phyloP scores from a whole-genome alignment of 1,140 invertebrate species.

The Physella acuta region DNA sequence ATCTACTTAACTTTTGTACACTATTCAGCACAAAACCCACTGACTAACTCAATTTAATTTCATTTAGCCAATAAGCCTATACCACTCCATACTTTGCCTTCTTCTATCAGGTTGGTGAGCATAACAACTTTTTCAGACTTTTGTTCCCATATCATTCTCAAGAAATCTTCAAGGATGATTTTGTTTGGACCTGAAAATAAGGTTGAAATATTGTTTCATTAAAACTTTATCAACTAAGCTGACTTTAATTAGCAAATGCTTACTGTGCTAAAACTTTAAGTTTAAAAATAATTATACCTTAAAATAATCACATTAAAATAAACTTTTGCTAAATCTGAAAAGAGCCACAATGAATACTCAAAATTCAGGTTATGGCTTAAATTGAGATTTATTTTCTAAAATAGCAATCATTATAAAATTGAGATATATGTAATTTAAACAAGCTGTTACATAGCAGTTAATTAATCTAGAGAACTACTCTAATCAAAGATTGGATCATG shows the following conservation, averaged over 20 bases:
- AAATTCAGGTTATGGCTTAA: not conserved
- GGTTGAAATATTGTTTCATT: too few species aligned
- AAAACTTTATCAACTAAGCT: too few species aligned
- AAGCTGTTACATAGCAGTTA: not conserved
- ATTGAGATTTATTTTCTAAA: not conserved
- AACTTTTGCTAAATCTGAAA: not conserved
- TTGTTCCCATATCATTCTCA: slow-evolving; percentile 39
- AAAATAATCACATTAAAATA: not conserved
- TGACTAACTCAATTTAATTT: not conserved
- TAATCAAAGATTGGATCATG: not conserved
- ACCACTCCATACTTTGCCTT: slow-evolving; percentile 29
- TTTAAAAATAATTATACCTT: not conserved
- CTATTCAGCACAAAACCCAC: not conserved
- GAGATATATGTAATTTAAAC: not conserved
- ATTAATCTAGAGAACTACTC: not conserved
- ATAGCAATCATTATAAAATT: not conserved
- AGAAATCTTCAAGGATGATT: slow-evolving; percentile 35
- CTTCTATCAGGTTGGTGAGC: slow-evolving; percentile 39
- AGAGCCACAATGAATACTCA: not conserved
- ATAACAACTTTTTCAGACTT: slow-evolving; percentile 35
- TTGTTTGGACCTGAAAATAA: slow-evolving; percentile 32
- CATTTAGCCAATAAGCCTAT: not conserved
- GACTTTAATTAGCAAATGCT: not conserved
- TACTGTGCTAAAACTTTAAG: not conserved
- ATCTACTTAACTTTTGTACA: not conserved